phyloP scores from a whole-genome alignment of 2,113 vertebrate species.

The Siphamia tubifer region DNA sequence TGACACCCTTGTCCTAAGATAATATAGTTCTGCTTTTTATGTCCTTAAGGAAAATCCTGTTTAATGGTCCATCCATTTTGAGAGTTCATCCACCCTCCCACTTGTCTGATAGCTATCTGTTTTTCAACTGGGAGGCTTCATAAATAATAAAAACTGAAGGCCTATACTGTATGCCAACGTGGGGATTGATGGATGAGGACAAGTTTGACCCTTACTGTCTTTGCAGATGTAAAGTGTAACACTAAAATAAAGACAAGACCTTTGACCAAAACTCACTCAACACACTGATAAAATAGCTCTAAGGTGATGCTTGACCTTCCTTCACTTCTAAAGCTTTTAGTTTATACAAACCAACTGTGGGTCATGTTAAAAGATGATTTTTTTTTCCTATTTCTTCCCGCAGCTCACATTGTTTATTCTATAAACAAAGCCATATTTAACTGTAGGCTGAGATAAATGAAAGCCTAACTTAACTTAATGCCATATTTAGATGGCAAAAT shows the following conservation, averaged over 20 bases:
- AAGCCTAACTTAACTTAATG: no score
- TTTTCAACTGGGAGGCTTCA: conserved; percentile 36
- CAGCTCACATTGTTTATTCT: background rate
- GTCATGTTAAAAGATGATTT: background rate
- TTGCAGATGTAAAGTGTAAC: background rate
- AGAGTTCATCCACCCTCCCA: conserved; percentile 27
- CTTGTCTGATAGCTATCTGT: conserved; percentile 20
- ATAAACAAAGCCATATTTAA: conserved; percentile 39
- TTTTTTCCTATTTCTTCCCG: background rate
- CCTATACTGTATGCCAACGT: background rate
- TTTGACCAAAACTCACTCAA: background rate
- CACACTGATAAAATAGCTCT: background rate
- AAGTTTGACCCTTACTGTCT: conserved; percentile 36
- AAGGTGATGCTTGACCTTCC: background rate
- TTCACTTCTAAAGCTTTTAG: background rate
- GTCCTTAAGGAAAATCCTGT: background rate
- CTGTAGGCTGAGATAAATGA: no score
- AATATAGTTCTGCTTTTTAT: background rate
- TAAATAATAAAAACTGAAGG: conserved; percentile 56
- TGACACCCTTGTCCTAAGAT: no score
- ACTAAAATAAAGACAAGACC: background rate
- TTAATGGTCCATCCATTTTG: background rate
- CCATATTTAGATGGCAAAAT: conserved; percentile 26
- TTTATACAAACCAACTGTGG: conserved; percentile 1
- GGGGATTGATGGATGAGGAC: conserved; percentile 49